Evolutionary conservation across 2,797 vertebrate species (phyloP).

Genomic region (Bradypus variegatus): DNA sequence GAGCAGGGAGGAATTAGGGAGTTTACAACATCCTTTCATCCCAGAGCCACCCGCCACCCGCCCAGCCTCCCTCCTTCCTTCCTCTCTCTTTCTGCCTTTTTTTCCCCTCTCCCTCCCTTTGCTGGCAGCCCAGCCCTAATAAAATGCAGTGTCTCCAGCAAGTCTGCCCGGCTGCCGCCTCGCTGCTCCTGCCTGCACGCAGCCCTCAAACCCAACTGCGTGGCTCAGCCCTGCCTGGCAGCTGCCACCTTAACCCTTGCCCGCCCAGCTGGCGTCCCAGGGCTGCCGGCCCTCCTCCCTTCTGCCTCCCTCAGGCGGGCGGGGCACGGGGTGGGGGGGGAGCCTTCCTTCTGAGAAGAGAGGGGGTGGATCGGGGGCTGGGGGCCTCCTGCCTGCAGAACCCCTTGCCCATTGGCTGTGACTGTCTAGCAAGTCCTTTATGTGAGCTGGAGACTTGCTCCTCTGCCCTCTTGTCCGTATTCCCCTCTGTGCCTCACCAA

Average conservation of each 20-base stretch:
- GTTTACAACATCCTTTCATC: slow-evolving; percentile 60
- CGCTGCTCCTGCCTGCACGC: slow-evolving; percentile 76
- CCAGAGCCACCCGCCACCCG: slow-evolving; percentile 41
- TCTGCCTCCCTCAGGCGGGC: not conserved
- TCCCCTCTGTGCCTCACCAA: not conserved
- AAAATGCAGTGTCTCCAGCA: slow-evolving; percentile 86
- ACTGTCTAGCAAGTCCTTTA: not conserved
- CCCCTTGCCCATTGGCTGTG: not conserved
- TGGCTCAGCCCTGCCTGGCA: slow-evolving; percentile 58
- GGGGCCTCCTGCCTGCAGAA: not conserved
- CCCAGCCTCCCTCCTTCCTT: slow-evolving; percentile 65
- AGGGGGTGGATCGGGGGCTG: not conserved
- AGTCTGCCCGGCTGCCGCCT: slow-evolving; percentile 84
- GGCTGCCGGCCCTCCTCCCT: slow-evolving; percentile 52
- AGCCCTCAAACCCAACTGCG: slow-evolving; percentile 73
- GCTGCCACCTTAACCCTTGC: slow-evolving; percentile 66
- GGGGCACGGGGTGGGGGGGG: not conserved
- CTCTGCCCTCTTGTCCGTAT: not conserved
- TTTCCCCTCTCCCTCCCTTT: slow-evolving; percentile 69
- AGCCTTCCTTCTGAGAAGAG: not conserved
- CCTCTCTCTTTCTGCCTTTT: slow-evolving; percentile 63
- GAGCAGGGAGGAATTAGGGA: slow-evolving; percentile 64
- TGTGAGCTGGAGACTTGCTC: not conserved
- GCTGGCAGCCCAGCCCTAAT: slow-evolving; percentile 84
- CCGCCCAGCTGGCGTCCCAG: slow-evolving; percentile 46